A percentile compares a stretch with the other conserved stretches of the same genome.
These are phyloP conservation scores for Hystrix cristata DNA, from an alignment of 2,113 vertebrate species.

Conservation along the genomic window DNA sequence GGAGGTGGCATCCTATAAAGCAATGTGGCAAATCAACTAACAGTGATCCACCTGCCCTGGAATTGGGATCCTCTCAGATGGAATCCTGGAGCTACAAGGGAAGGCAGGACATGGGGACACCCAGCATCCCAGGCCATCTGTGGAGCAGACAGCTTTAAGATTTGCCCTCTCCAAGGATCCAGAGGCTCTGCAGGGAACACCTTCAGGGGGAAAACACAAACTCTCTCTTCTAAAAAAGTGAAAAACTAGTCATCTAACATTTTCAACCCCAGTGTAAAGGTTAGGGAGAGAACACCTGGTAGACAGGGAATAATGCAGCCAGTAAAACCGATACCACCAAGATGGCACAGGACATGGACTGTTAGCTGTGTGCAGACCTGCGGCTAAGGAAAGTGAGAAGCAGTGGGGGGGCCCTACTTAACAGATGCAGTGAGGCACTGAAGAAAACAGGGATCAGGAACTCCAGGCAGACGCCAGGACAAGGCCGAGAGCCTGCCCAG, in stretches of 20 bases:
- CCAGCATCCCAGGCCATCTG: not conserved
- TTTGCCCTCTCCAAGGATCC: not conserved
- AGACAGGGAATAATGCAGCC: not conserved
- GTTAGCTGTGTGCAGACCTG: not conserved
- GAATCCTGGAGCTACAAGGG: not conserved
- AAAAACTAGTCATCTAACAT: not conserved
- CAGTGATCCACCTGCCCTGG: not conserved
- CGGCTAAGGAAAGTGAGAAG: not conserved
- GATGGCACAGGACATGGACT: not conserved
- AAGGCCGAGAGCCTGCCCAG: not conserved
- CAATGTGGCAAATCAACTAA: not conserved
- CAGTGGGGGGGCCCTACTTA: not conserved
- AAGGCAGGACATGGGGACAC: not conserved
- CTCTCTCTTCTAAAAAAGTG: not conserved
- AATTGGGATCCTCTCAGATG: not conserved
- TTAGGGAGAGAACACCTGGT: not conserved
- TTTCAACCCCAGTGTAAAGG: not conserved
- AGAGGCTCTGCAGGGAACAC: not conserved
- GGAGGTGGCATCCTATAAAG: not conserved
- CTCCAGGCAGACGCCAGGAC: not conserved
- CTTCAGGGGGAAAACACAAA: not conserved
- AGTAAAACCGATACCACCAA: not conserved
- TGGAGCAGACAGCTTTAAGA: not conserved
- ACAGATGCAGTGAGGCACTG: not conserved
- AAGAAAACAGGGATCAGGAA: not conserved